Conservation (phyloP, 2,888 invertebrate species). For the Torymus tubicola region DNA sequence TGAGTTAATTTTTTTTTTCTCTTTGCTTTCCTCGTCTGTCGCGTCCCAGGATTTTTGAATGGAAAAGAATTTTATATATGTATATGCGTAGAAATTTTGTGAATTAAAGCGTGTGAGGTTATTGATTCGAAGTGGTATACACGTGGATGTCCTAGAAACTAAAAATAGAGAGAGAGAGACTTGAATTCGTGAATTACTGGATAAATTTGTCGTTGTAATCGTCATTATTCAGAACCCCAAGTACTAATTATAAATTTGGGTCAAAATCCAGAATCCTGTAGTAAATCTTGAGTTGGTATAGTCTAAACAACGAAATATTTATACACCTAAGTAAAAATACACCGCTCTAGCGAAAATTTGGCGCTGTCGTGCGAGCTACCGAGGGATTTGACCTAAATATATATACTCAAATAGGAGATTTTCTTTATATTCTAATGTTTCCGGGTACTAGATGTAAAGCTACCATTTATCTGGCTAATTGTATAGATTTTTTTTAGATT, state of each 20-base stretch:
- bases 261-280: constrained; percentile 35
- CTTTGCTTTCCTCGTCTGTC: too few species aligned
- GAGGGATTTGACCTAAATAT: constrained; percentile 33
- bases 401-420: constrained; percentile 4
- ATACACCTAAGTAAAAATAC: constrained; percentile 47
- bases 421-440: neutral
- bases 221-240: constrained; percentile 23
- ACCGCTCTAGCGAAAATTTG: constrained; percentile 17
- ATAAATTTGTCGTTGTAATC: constrained; percentile 21
- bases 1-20: too few species aligned
- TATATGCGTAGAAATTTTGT: too few species aligned
- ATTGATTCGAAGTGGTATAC: too few species aligned
- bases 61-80: too few species aligned
- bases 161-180: too few species aligned
- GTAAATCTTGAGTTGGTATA: constrained; percentile 21
- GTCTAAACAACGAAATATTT: constrained; percentile 57
- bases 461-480: constrained; percentile 12
- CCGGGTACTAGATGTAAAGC: constrained; percentile 2
- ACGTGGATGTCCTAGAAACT: too few species aligned
- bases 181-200: neutral
- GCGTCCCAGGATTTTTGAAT: too few species aligned
- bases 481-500: neutral
- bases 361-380: constrained; percentile 24
- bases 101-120: too few species aligned
- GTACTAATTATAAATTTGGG: constrained; percentile 42